Base-by-base conservation (phyloP, 2,797 vertebrate genomes). In the Enteromius trimaculatus region DNA sequence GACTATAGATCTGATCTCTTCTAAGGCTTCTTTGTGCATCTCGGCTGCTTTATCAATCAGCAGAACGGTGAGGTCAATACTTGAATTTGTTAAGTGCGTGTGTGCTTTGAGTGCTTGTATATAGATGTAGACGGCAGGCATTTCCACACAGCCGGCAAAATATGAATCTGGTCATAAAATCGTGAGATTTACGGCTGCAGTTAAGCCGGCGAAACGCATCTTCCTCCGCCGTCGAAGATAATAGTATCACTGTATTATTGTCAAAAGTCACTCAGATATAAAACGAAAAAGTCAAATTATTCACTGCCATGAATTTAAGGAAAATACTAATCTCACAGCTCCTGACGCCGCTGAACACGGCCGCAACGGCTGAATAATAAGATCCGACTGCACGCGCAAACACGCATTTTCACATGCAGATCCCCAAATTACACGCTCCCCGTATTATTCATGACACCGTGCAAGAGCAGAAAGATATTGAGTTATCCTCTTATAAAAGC, bases 221-320 rank as follows among this genome's bases (percentile, higher is more conserved):
- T 71, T 72, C 44, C n/a, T 60, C 58, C 23, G 14, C 44, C 3
- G 29, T 55, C 6, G 26, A 64, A 82, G 60, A 88, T 76, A 81
- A 65, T 66, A 68, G 75, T 80, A 82, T 77, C 68, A 65, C 82
- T 71, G 77, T 71, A 83, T 85, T 83, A 84, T 80, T 85, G 82
- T 87, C 75, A 72, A 70, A 82, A 82, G 76, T 85, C 79, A 79
- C 78, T 87, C 77, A 66, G 79, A 75, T 70, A 64, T 80, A 82
- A 82, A 81, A 82, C 21, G 70, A 86, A 82, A 47, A 86, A 84
- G 79, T 68, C 68, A 70, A 77, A 86, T 84, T 84, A 84, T 84
- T 86, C 87, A 83, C 84, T 86, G 84, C 26, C 79, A 70, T 58
- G 82, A 81, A 72, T 86, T 86, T 82, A 89, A 77, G 70, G 80